Base-by-base conservation (phyloP, 2,888 invertebrate species). In the Noctua fimbriata region DNA sequence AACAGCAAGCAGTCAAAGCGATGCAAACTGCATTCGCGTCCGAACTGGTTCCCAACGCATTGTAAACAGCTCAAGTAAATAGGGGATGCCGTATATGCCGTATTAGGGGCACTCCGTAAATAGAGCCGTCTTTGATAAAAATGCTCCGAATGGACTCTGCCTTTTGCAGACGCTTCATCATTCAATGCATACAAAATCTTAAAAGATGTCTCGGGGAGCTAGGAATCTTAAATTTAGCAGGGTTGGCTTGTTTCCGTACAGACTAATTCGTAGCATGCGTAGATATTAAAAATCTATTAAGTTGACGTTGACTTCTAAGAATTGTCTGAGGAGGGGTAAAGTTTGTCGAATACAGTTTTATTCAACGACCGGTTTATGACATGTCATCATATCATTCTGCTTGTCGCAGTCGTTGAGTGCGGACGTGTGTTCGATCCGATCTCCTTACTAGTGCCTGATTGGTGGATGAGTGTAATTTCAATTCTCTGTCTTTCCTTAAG, bases 101-200 rank as follows among this genome's bases (percentile, higher is more conserved):
- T 83, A 85, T 83, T 81, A 85, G 74, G 81, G 69, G 69, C 67
- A 73, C 65, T 87, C 41, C 21, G 85, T 78, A 73, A 86, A 86
- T 88, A 87, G 80, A 77, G 69, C 60, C 76, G 36, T 73, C 80
- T 89, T 87, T 87, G 77, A 87, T 81, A 87, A 84, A 87, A 87
- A 87, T 87, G 67, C 72, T 63, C 58, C 58, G 77, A 77, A 80
- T 76, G 84, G 75, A 88, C 78, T 49, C 78, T 70, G 78, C 69
- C 75, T 78, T 71, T 81, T 58, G 72, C 70, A 83, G 84, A n/a
- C 72, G 71, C 49, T 78, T 70, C 74, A 67, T 84, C 76, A 73
- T 67, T 55, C 28, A 73, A 70, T 79, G 84, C 85, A 77, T 73
- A 76, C 73, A 65, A 73, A 36, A 74, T 74, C 36, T 65, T 69